Evolutionary conservation across 1,140 invertebrate species (phyloP).

Genomic region (Drosophila erecta): DNA sequence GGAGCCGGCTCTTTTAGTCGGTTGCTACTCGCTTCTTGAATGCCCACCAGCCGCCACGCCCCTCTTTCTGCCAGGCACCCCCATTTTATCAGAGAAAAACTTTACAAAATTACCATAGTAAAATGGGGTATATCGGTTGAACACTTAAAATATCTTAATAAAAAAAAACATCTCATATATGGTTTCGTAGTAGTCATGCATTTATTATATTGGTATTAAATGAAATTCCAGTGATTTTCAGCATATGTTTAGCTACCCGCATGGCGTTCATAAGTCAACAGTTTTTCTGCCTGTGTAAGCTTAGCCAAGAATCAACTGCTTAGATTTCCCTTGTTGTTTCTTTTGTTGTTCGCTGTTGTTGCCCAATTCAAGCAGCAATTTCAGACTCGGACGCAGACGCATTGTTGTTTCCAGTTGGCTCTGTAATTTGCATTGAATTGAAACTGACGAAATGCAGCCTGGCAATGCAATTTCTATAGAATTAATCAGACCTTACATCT

Average conservation of each 20-base stretch:
- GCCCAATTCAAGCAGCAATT: conserved; percentile 54
- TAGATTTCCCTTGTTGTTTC: conserved; percentile 34
- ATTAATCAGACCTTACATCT: conserved; percentile 21
- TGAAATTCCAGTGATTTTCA: no score
- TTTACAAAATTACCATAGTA: neutral
- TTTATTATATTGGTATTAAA: neutral
- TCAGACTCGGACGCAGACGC: conserved; percentile 33
- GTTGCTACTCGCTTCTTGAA: conserved; percentile 45
- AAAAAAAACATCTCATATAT: no score
- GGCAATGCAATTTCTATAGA: conserved; percentile 51
- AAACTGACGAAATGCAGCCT: conserved; percentile 51
- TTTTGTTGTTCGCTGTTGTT: conserved; percentile 40
- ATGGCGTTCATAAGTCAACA: neutral
- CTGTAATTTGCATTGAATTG: conserved; percentile 60
- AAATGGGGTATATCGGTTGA: neutral
- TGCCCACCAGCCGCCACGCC: conserved; percentile 9
- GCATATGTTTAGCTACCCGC: no score
- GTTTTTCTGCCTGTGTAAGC: conserved; percentile 11
- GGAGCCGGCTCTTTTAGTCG: conserved; percentile 67
- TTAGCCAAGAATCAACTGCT: conserved; percentile 26
- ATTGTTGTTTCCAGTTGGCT: conserved; percentile 32
- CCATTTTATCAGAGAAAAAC: conserved; percentile 26
- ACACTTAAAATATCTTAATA: neutral
- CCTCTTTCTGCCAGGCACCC: neutral
- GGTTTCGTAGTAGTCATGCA: neutral